phyloP scores from a whole-genome alignment of 2,113 vertebrate genomes.

The Lota lota region DNA sequence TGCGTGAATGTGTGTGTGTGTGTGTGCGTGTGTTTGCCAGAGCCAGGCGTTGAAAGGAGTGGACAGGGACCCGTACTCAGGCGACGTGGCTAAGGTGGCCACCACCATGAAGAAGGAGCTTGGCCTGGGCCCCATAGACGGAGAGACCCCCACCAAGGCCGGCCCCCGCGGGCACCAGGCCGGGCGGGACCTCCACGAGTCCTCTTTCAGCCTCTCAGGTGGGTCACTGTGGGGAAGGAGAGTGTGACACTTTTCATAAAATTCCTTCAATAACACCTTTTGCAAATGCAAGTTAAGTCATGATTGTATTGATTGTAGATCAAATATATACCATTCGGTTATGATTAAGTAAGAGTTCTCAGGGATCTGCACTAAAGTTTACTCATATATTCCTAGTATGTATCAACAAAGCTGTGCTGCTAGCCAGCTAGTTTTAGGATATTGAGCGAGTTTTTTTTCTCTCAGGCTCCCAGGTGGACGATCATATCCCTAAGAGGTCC shows the following conservation, averaged over 20 bases:
- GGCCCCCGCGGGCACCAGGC: constrained; percentile 88
- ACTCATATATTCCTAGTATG: too few species aligned
- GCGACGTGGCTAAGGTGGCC: constrained; percentile 84
- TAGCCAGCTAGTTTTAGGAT: too few species aligned
- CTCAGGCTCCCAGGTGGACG: constrained; percentile 88
- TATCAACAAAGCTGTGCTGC: too few species aligned
- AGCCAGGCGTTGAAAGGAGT: constrained; percentile 83
- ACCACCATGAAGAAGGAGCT: constrained; percentile 87
- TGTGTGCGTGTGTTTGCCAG: constrained; percentile 56
- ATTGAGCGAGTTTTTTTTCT: background rate
- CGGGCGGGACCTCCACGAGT: constrained; percentile 92
- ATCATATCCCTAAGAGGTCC: constrained; percentile 93
- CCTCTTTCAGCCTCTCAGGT: constrained; percentile 97
- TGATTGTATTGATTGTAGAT: too few species aligned
- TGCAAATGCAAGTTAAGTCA: too few species aligned
- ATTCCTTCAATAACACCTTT: too few species aligned
- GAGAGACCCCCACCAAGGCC: constrained; percentile 84
- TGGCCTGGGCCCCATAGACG: constrained; percentile 67
- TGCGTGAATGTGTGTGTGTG: too few species aligned
- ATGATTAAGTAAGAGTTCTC: too few species aligned
- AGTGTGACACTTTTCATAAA: too few species aligned
- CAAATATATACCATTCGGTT: too few species aligned
- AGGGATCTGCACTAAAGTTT: too few species aligned
- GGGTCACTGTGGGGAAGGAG: constrained; percentile 4
- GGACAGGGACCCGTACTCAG: constrained; percentile 89